Evolutionary conservation across 64 coral and sea anemone genomes (phyloP).

Genomic region (Trachythela sp.): DNA sequence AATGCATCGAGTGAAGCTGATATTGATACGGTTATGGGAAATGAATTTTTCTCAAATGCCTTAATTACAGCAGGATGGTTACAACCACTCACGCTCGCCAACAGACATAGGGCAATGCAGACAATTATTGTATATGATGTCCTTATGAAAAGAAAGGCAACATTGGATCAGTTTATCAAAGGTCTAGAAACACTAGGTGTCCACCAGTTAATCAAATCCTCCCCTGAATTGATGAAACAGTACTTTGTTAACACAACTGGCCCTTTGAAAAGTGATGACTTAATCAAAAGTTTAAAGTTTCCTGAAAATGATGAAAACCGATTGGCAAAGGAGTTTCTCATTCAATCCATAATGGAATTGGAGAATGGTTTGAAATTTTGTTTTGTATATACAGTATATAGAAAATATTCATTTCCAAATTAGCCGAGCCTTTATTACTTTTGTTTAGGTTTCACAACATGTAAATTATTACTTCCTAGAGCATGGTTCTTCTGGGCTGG

Average conservation of each 20-base stretch:
- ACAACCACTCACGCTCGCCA: slow-evolving; percentile 16
- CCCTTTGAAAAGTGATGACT: slow-evolving; percentile 11
- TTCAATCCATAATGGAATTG: slow-evolving; percentile 28
- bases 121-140: slow-evolving; percentile 33
- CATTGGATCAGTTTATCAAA: slow-evolving; percentile 37
- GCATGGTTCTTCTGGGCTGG: slow-evolving; percentile 17
- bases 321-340: slow-evolving; percentile 13
- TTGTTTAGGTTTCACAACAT: neutral
- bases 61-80: slow-evolving; percentile 36
- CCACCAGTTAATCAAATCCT: slow-evolving; percentile 2
- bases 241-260: slow-evolving; percentile 5
- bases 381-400: too few relatives aligned
- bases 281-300: neutral
- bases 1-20: neutral
- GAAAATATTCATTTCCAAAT: too few relatives aligned
- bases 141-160: slow-evolving; percentile 9
- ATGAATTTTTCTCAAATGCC: slow-evolving; percentile 28
- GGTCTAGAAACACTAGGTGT: slow-evolving; percentile 37
- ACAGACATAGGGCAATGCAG: slow-evolving; percentile 35
- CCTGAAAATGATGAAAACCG: neutral
- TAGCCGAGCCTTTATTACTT: too few relatives aligned
- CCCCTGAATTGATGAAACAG: slow-evolving; percentile 19
- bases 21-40: neutral
- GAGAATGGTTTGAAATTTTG: slow-evolving; percentile 33
- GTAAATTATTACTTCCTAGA: neutral